Evolutionary conservation across 2,888 invertebrate species (phyloP), one percentile per base, ranked within the genome.

Genomic region (Uropetala carovei): DNA sequence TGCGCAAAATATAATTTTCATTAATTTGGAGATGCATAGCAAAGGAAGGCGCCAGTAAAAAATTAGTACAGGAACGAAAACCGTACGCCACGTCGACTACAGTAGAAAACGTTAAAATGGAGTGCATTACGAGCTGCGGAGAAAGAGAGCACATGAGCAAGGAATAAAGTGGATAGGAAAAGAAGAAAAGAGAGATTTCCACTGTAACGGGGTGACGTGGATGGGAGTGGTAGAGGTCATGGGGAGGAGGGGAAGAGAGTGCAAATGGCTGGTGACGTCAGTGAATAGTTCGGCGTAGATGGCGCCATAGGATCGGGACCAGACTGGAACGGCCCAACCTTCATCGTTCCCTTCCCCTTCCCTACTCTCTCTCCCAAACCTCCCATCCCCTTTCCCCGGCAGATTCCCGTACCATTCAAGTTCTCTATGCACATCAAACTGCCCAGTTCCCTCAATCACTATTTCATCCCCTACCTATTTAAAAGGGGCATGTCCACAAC

Each of bases 241-340:
- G 7, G n/a, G n/a, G 11, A 10, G 18, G 57, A 57, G 43, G 43
- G 83, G 2, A 57, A 8, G 57, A 30, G 60, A 27, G 86, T 86
- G 60, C 30, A 86, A 60, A 60, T 60, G 86, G 86, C 59, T 60
- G 86, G 30, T 86, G 86, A 60, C 86, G 60, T 86, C 86, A 86
- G 58, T 86, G 86, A 86, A 86, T 86, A 86, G 86, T 83, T 43
- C 18, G 83, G n/a, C 16, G 59, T 86, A 16, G 57, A 30, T 60
- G 86, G 86, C 86, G 86, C 86, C 86, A 30, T 43, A 56, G 83
- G 56, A 83, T 56, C 56, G 43, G 18, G 43, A 43, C n/a, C 56
- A 57, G 83, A 83, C 56, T 30, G 43, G 43, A 43, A 16, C 56
- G 16, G 83, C n/a, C 56, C 83, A 43, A 83, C 56, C 83, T 0